A percentile compares a stretch with the other conserved stretches of the same genome.
Conservation (phyloP, 2,797 vertebrate genomes). For the Semaprochilodus insignis region DNA sequence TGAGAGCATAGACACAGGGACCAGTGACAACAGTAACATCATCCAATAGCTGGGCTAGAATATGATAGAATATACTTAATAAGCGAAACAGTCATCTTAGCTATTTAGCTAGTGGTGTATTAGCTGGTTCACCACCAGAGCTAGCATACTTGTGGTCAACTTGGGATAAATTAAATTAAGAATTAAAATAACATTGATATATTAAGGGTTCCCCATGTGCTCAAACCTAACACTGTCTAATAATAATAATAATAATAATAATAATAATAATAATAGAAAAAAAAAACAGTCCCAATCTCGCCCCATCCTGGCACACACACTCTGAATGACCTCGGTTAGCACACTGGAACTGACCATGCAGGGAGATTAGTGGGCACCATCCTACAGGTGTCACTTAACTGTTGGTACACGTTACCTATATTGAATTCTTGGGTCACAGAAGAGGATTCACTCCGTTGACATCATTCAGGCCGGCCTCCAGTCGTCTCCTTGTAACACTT, state of each 20-base stretch:
- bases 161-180: too few relatives aligned
- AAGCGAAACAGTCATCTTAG: too few relatives aligned
- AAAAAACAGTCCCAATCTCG: background rate
- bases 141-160: too few relatives aligned
- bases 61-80: too few relatives aligned
- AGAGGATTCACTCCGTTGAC: background rate
- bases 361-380: slow-evolving; percentile 9
- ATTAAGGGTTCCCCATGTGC: background rate
- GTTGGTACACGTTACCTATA: slow-evolving; percentile 1
- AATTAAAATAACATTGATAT: too few relatives aligned
- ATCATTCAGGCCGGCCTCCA: background rate
- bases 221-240: background rate
- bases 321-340: background rate
- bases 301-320: background rate
- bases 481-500: background rate
- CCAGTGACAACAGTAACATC: too few relatives aligned
- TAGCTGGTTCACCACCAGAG: too few relatives aligned
- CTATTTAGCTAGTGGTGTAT: too few relatives aligned
- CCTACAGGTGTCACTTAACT: background rate
- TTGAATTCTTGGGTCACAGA: background rate
- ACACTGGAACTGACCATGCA: background rate
- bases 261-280: too few relatives aligned
- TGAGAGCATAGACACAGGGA: too few relatives aligned
- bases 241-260: too few relatives aligned
- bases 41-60: too few relatives aligned